Evolutionary conservation across 1,140 invertebrate species (phyloP).

Genomic region (Lordiphosa clarofinis): DNA sequence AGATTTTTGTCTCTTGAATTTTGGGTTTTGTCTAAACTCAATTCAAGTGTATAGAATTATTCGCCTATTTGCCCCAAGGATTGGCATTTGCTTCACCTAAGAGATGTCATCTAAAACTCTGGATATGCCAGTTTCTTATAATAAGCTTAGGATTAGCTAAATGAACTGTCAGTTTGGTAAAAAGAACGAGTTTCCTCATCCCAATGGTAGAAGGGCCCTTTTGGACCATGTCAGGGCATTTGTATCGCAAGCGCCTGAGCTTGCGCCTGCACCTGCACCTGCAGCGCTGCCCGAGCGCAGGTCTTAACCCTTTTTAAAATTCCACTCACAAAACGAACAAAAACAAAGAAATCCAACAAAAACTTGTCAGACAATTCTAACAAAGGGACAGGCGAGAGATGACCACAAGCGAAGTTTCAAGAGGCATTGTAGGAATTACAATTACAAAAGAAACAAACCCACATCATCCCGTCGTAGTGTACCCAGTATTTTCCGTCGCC

Average conservation of each 20-base stretch:
- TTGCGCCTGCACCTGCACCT: constrained; percentile 47
- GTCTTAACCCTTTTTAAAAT: constrained; percentile 56
- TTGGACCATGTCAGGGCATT: constrained; percentile 51
- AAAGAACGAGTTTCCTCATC: constrained; percentile 34
- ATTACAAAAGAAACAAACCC: constrained; percentile 35
- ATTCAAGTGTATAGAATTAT: not conserved
- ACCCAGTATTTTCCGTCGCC: constrained; percentile 23
- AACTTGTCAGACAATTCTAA: constrained; percentile 61
- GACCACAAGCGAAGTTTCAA: constrained; percentile 34
- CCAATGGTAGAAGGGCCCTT: constrained; percentile 25
- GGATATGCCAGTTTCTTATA: constrained; percentile 7
- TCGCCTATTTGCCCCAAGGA: not conserved
- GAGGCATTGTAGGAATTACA: constrained; percentile 55
- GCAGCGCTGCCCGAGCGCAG: constrained; percentile 23
- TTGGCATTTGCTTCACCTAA: not conserved
- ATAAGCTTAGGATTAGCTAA: constrained; percentile 47
- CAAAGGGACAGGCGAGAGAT: constrained; percentile 48
- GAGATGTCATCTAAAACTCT: not conserved
- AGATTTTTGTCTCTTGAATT: too few relatives aligned
- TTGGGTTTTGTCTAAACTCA: too few relatives aligned
- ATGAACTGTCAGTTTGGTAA: constrained; percentile 38
- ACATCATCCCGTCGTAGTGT: constrained; percentile 5
- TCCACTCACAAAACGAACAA: constrained; percentile 56
- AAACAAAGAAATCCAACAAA: constrained; percentile 26
- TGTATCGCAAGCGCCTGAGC: constrained; percentile 60